Conservation (phyloP, 2,797 vertebrate species). For the Cyclura pinguis region DNA sequence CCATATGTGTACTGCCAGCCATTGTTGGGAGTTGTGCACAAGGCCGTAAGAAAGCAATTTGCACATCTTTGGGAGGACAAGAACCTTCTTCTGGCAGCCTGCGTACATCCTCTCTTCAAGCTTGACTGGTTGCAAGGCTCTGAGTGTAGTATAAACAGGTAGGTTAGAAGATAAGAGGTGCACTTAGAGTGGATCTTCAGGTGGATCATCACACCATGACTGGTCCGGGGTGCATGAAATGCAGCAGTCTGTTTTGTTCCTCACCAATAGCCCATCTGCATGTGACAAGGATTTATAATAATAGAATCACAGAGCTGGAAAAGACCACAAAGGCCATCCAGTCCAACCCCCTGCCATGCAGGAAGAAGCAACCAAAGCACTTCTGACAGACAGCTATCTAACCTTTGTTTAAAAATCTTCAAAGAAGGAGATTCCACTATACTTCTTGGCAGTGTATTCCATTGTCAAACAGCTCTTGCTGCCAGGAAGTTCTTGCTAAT, state of each 20-base stretch:
- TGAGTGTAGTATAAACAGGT: background rate
- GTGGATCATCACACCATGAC: background rate
- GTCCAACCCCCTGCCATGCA: too few species aligned
- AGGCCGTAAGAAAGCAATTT: background rate
- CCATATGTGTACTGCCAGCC: background rate
- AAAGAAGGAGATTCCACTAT: too few species aligned
- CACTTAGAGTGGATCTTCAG: background rate
- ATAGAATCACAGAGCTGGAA: background rate
- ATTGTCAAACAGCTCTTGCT: too few species aligned
- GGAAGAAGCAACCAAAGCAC: too few species aligned
- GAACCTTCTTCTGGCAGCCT: background rate
- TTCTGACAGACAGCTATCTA: too few species aligned
- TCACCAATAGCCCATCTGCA: background rate
- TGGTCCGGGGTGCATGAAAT: background rate
- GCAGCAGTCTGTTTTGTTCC: background rate
- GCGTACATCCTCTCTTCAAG: conserved; percentile 2
- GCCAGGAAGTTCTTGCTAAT: too few species aligned
- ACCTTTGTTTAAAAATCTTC: too few species aligned
- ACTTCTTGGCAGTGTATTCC: too few species aligned
- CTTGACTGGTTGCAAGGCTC: background rate
- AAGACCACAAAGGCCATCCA: too few species aligned
- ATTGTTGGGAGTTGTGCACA: background rate
- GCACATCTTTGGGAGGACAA: conserved; percentile 2
- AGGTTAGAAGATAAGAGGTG: background rate
- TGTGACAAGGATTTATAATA: background rate